These are phyloP conservation scores for Penaeus indicus DNA, from an alignment of 1,140 invertebrate species.

Conservation along the genomic window DNA sequence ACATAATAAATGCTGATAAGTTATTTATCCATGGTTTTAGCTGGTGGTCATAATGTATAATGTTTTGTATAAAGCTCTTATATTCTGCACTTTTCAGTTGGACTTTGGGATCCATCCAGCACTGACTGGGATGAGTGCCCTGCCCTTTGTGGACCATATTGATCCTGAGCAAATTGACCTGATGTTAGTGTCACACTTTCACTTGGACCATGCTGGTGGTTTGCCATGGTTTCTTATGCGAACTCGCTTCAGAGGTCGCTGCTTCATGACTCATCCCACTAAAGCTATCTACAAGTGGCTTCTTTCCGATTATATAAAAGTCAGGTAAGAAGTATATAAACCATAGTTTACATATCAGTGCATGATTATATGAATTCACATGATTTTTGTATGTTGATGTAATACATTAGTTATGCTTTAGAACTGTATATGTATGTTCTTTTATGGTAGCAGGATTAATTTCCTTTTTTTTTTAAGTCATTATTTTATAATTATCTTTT, in stretches of 20 bases:
- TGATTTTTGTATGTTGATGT: too few species aligned
- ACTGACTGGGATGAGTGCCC: constrained; percentile 94
- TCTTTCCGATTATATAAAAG: constrained; percentile 99
- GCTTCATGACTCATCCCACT: constrained; percentile 99
- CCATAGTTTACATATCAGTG: too few species aligned
- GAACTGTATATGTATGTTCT: too few species aligned
- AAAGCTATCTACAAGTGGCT: constrained; percentile 99
- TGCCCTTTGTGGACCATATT: constrained; percentile 97
- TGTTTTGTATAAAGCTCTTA: constrained; percentile 49
- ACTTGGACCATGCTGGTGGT: constrained; percentile 98
- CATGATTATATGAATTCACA: too few species aligned
- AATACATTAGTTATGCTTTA: too few species aligned
- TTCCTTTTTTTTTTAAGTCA: neutral
- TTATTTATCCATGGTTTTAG: constrained; percentile 20
- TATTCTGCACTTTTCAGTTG: constrained; percentile 71
- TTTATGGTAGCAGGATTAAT: constrained; percentile 71
- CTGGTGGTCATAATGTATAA: neutral
- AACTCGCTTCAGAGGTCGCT: constrained; percentile 97
- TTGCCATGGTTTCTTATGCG: constrained; percentile 98
- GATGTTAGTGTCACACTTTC: constrained; percentile 97
- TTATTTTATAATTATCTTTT: constrained; percentile 69
- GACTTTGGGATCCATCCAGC: constrained; percentile 99
- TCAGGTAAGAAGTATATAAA: constrained; percentile 72
- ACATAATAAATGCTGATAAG: too few species aligned
- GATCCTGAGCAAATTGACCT: constrained; percentile 95